phyloP scores from a whole-genome alignment of 1,140 invertebrate species.

The Pseudobourletiella spinata region DNA sequence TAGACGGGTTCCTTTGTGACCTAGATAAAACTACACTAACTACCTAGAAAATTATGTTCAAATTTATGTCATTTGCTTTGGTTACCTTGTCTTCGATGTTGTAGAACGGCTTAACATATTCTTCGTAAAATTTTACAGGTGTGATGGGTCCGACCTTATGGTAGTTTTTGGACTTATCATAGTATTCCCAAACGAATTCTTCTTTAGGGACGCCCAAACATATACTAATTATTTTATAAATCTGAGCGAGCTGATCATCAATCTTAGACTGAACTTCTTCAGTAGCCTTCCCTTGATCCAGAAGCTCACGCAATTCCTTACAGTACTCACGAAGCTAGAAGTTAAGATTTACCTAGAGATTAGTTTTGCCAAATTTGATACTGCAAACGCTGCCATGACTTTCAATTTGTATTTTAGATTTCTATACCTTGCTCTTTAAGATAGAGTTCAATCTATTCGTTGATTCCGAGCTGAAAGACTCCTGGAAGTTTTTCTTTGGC shows the following conservation, averaged over 20 bases:
- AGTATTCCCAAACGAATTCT: conserved; percentile 75
- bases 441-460: conserved; percentile 64
- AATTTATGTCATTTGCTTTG: not conserved
- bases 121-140: conserved; percentile 69
- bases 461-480: conserved; percentile 64
- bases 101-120: conserved; percentile 65
- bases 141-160: conserved; percentile 63
- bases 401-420: not conserved
- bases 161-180: conserved; percentile 74
- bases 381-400: too few relatives aligned
- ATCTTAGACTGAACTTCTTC: not conserved
- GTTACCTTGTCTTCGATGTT: conserved; percentile 73
- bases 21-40: too few relatives aligned
- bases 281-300: conserved; percentile 38
- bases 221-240: conserved; percentile 61
- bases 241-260: conserved; percentile 46
- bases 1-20: too few relatives aligned
- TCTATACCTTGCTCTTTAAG: conserved; percentile 65
- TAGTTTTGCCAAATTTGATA: too few relatives aligned
- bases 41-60: too few relatives aligned
- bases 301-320: conserved; percentile 55
- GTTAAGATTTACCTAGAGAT: too few relatives aligned
- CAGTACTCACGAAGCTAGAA: conserved; percentile 69
- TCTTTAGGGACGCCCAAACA: conserved; percentile 64
- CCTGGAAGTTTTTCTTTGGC: conserved; percentile 77